phyloP scores from a whole-genome alignment of 2,113 vertebrate genomes.

The Platichthys flesus region DNA sequence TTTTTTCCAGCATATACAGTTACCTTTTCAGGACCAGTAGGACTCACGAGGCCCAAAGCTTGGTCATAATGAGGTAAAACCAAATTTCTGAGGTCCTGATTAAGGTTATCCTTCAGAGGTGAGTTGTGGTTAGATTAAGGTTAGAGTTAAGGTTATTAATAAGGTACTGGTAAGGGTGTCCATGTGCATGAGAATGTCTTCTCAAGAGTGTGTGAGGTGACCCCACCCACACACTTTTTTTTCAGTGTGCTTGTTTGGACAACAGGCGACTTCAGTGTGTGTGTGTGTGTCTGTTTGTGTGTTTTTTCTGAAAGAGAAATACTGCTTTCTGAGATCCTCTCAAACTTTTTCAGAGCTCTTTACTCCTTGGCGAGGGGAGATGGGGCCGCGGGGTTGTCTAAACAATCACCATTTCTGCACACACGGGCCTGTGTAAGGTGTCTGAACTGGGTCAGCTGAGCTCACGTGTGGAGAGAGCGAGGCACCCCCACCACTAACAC shows the following conservation, averaged over 20 bases:
- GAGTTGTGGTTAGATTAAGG: too few species aligned
- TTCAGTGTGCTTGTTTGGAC: conserved; percentile 43
- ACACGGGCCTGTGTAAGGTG: conserved; percentile 1
- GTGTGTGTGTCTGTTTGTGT: too few species aligned
- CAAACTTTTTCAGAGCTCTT: conserved; percentile 42
- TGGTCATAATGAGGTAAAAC: too few species aligned
- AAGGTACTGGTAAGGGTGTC: too few species aligned
- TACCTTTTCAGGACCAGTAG: too few species aligned
- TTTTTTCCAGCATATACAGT: too few species aligned
- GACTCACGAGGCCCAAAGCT: too few species aligned
- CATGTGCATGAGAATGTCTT: conserved; percentile 15
- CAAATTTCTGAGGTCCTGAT: too few species aligned
- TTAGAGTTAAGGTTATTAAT: too few species aligned
- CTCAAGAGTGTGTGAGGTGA: conserved; percentile 10
- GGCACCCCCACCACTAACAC: conserved; percentile 22
- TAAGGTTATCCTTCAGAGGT: too few species aligned
- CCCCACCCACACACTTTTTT: conserved; percentile 9
- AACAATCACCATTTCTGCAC: conserved; percentile 61
- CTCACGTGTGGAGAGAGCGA: conserved; percentile 54
- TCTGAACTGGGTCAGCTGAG: conserved; percentile 72
- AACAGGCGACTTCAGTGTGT: conserved; percentile 26
- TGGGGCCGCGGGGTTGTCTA: conserved; percentile 41
- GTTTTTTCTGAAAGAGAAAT: background rate
- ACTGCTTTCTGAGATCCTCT: conserved; percentile 27
- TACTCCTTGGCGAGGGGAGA: conserved; percentile 39